Evolutionary conservation across 2,888 invertebrate genomes (phyloP).

Genomic region (Mythimna impura): DNA sequence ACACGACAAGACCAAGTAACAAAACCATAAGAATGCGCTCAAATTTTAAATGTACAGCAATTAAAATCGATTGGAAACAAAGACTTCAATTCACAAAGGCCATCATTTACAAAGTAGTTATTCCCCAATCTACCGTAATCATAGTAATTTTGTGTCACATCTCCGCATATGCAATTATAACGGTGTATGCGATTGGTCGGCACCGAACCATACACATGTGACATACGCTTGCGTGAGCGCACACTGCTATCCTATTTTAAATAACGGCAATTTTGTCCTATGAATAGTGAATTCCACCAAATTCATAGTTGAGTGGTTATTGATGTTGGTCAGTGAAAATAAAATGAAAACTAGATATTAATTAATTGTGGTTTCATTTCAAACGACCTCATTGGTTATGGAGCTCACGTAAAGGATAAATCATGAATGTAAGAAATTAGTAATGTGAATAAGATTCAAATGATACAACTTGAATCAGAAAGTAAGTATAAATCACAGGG

Average conservation of each 20-base stretch:
- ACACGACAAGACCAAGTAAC: background rate
- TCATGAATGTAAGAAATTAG: slow-evolving; percentile 39
- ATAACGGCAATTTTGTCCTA: slow-evolving; percentile 75
- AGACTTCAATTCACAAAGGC: slow-evolving; percentile 35
- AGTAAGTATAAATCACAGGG: slow-evolving; percentile 12
- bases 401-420: slow-evolving; percentile 43
- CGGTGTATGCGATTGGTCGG: slow-evolving; percentile 69
- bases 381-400: slow-evolving; percentile 23
- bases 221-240: slow-evolving; percentile 74
- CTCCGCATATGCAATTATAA: slow-evolving; percentile 73
- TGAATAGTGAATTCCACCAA: slow-evolving; percentile 66
- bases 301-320: slow-evolving; percentile 68
- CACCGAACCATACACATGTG: slow-evolving; percentile 75
- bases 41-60: slow-evolving; percentile 34
- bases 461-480: slow-evolving; percentile 38
- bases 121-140: slow-evolving; percentile 54
- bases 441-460: slow-evolving; percentile 58
- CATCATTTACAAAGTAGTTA: slow-evolving; percentile 32
- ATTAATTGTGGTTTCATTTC: slow-evolving; percentile 27
- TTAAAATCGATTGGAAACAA: slow-evolving; percentile 43
- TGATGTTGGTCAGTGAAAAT: slow-evolving; percentile 67
- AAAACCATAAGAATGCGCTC: slow-evolving; percentile 11
- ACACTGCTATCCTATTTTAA: slow-evolving; percentile 60
- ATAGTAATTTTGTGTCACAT: slow-evolving; percentile 67
- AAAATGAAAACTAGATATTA: slow-evolving; percentile 40